Evolutionary conservation across 2,797 vertebrate species (phyloP), one percentile per base, ranked within the genome.

Genomic region (Danio tinwini): DNA sequence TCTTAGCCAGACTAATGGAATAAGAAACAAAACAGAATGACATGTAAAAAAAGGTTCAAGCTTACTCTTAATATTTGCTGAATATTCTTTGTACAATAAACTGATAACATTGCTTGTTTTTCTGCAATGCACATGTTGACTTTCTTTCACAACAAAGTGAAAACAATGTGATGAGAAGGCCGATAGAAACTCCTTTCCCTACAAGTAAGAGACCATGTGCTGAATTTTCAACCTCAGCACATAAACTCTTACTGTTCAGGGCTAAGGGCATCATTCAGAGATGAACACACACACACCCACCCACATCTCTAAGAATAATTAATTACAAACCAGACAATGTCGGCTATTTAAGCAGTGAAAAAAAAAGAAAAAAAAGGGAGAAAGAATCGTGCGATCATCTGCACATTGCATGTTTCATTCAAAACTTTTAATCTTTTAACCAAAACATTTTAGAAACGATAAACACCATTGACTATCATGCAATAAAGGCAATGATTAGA

Each of bases 201-300:
- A 91, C 88, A 94, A 84, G 94, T 93, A 96, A 95, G 92, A 95
- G 93, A 78, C 89, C 82, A 93, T 89, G 91, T 93, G 94, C 95
- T 93, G 94, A 91, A 81, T 82, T 61, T 81, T 80, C 79, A 86
- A 75, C 56, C 91, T 86, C 95, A 95, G 94, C 94, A 95, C 94
- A 95, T 95, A 95, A 95, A 95, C 94, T 95, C 94, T 96, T 96
- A 96, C 95, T 96, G 95, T 96, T 96, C 87, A 92, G 91, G 92
- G 94, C 87, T 74, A 87, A 90, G 83, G 80, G 82, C 71, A 71
- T 53, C 11, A 5, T n/a, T 21, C 7, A 55, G 5, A n/a, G n/a
- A 49, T 10, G 58, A 5, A 59, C 29, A 67, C 9, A 40, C 53
- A 45, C 37, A 39, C 44, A 47, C 44, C 65, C 37, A 42, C n/a